Evolutionary conservation across 2,888 invertebrate species (phyloP), one percentile per base, ranked within the genome.

Genomic region (Volucella inanis): DNA sequence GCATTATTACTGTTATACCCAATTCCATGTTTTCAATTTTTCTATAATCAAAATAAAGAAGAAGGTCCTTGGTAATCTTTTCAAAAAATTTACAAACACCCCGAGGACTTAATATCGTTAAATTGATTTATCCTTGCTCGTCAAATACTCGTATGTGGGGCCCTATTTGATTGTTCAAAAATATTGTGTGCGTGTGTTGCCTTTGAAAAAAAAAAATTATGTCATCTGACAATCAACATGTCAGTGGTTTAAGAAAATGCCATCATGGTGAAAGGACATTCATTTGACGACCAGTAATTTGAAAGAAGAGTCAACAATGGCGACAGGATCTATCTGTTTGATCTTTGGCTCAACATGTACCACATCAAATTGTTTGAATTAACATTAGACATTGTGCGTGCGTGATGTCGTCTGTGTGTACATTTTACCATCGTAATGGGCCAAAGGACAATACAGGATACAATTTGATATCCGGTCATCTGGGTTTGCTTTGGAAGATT

Each of bases 401-500:
- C 55, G 64, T 74, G 55, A 54, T 41, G 45, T 14, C 47, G 52
- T 43, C 12, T 59, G 41, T 79, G 64, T 79, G 52, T 65, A 64
- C 49, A 71, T 57, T 70, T 64, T 64, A 54, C 50, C 59, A 62
- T 61, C 61, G 67, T 67, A 50, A 72, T 59, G 22, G 22, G 65
- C 41, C 65, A 54, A 77, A 65, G 61, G 49, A 64, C 41, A 22
- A 62, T n/a, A 47, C 52, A 57, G 71, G 67, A 83, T 52, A 55
- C 68, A 84, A 79, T 84, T 79, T 84, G 83, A 79, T 84, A 75
- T 84, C 83, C 79, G 83, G 83, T 70, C 74, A 79, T 78, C 43
- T 71, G 49, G 43, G 47, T 50, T 72, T 31, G 6, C 31, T 67
- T 68, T 14, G 6, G 77, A 72, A 61, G 61, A 41, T 70, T 74